phyloP scores from a whole-genome alignment of 2,797 vertebrate species.

The Tenualosa ilisha region DNA sequence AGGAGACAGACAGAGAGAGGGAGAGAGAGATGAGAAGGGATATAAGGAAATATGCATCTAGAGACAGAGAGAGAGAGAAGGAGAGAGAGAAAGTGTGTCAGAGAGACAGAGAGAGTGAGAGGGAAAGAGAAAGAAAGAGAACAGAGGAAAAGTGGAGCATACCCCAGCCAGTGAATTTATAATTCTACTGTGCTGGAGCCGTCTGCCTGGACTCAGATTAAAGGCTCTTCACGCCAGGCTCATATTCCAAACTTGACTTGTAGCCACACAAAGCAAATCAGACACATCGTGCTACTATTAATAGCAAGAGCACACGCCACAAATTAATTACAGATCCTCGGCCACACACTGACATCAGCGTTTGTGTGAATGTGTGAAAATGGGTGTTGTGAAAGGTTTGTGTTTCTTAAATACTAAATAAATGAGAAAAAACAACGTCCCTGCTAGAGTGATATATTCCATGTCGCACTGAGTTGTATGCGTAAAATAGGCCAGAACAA shows the following conservation, averaged over 20 bases:
- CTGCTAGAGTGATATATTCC: not conserved
- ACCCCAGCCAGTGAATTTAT: slow-evolving; percentile 47
- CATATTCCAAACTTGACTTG: slow-evolving; percentile 60
- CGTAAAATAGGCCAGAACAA: not conserved
- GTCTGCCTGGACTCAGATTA: slow-evolving; percentile 55
- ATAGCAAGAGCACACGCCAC: slow-evolving; percentile 56
- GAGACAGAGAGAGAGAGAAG: not conserved
- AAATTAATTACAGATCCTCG: slow-evolving; percentile 55
- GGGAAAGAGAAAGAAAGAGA: slow-evolving; percentile 16
- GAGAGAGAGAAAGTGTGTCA: not conserved
- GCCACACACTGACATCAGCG: slow-evolving; percentile 56
- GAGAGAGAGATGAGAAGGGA: not conserved
- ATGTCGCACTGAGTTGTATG: not conserved
- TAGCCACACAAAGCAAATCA: slow-evolving; percentile 65
- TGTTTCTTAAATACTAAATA: slow-evolving; percentile 14
- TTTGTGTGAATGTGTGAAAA: slow-evolving; percentile 45
- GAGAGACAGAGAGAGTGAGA: slow-evolving; percentile 21
- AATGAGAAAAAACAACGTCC: not conserved
- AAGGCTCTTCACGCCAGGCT: slow-evolving; percentile 54
- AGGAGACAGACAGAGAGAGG: not conserved
- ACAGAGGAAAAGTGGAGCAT: slow-evolving; percentile 41
- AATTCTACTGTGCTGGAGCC: slow-evolving; percentile 51
- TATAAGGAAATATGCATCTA: too few species aligned
- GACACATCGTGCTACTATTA: slow-evolving; percentile 59
- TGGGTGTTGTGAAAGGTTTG: not conserved